Base-by-base conservation (phyloP, 2,113 vertebrate genomes). In the Grammomys dolichurus region DNA sequence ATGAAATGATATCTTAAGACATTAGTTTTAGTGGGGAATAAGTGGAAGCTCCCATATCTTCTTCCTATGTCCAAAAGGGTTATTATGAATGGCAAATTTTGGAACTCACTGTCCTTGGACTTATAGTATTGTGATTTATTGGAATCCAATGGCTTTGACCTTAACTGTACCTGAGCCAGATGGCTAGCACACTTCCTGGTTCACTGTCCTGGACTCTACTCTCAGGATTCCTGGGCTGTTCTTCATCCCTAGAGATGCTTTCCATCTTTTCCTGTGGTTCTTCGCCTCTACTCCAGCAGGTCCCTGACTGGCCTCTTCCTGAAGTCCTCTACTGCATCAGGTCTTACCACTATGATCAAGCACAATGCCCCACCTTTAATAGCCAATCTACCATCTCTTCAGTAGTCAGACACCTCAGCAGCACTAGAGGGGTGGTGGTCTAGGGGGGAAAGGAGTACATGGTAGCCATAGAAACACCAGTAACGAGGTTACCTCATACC, bases 1-100 rank as follows among this genome's bases (percentile, higher is more conserved):
- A 72, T 89, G 76, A 87, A 81, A 89, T 65, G 80, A 84, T 92
- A 93, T 94, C 20, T 17, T 77, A 92, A 89, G 31, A 58, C 48
- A 19, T 94, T 40, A 63, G 87, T 85, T 85, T 72, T 75, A 3
- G 5, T 65, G 26, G 51, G n/a, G 28, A 76, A 73, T 70, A 85
- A 67, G 70, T n/a, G 24, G 13, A 78, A 40, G 5, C 73, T 46
- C 63, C 70, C 78, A 70, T 69, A 51, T 86, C 84, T 90, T 93
- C n/a, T 54, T 48, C 46, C 63, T 36, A 90, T 58, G 36, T 26
- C n/a, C 13, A 86, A 69, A n/a, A 43, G 5, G n/a, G 36, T 69
- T 87, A 72, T 13, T 28, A 13, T 19, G 7, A 77, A 46, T n/a
- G 81, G 73, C 46, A 77, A 70, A 94, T 91, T n/a, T 73, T 78